Percentiles rank a stretch among this genome's conserved stretches.
Evolutionary conservation across 1,140 invertebrate genomes (phyloP).

Genomic region (Contarinia nasturtii): DNA sequence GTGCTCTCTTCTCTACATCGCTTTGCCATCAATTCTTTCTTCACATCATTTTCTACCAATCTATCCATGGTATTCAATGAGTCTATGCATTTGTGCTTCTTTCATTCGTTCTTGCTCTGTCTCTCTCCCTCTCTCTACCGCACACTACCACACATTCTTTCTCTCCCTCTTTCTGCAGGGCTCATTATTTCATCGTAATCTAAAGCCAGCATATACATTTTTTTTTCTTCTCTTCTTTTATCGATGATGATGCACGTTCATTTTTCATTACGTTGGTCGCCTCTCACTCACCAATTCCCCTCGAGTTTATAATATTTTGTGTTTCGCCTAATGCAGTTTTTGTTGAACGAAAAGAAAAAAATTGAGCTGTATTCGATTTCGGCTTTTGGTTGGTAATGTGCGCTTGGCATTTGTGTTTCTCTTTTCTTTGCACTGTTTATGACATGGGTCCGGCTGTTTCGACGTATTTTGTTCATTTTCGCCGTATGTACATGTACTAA

Average conservation of each 20-base stretch:
- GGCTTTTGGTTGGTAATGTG: not conserved
- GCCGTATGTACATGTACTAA: constrained; percentile 1
- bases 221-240: too few relatives aligned
- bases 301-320: constrained; percentile 2
- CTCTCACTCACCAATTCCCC: not conserved
- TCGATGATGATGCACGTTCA: too few relatives aligned
- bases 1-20: too few relatives aligned
- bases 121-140: too few relatives aligned
- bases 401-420: not conserved
- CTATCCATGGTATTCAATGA: not conserved
- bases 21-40: too few relatives aligned
- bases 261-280: not conserved
- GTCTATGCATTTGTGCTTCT: too few relatives aligned
- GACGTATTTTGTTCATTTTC: not conserved
- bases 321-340: constrained; percentile 1
- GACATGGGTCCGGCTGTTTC: not conserved
- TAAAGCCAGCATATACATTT: too few relatives aligned
- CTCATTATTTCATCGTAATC: too few relatives aligned
- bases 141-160: too few relatives aligned
- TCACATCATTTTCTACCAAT: not conserved
- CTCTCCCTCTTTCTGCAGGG: too few relatives aligned
- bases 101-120: too few relatives aligned
- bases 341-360: not conserved
- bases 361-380: constrained; percentile 1
- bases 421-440: constrained; percentile 1